Evolutionary conservation across 2,888 invertebrate genomes (phyloP).

Genomic region (Melinaea menophilus): DNA sequence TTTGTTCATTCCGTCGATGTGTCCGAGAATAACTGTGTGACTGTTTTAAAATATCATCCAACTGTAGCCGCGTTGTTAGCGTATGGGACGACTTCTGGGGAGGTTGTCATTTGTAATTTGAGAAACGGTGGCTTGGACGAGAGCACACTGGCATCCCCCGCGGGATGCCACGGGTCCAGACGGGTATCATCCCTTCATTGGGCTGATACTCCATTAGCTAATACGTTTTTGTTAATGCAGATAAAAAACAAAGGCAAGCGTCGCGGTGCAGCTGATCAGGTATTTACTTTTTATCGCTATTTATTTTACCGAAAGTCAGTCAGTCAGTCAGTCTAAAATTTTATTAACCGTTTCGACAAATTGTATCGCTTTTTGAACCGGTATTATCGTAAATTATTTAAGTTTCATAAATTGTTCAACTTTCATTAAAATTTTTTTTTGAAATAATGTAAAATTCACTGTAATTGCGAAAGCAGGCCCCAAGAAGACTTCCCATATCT

Average conservation of each 20-base stretch:
- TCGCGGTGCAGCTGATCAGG: constrained; percentile 57
- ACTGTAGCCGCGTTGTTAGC: constrained; percentile 54
- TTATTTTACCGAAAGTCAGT: too few species aligned
- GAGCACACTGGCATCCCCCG: constrained; percentile 48
- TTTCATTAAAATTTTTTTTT: too few species aligned
- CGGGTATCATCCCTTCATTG: constrained; percentile 53
- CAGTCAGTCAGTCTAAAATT: too few species aligned
- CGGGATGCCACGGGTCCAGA: constrained; percentile 54
- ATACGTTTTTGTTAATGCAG: constrained; percentile 53
- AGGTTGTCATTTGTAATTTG: constrained; percentile 58
- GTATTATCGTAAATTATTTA: too few species aligned
- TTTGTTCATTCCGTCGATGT: constrained; percentile 53
- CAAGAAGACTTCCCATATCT: too few species aligned
- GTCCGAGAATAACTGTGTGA: constrained; percentile 60
- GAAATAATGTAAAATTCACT: too few species aligned
- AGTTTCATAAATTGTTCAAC: too few species aligned
- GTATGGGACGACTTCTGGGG: constrained; percentile 61
- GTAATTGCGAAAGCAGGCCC: too few species aligned
- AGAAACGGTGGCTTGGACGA: constrained; percentile 41
- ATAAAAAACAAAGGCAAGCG: constrained; percentile 54
- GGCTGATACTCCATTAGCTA: constrained; percentile 53
- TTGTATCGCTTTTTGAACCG: too few species aligned
- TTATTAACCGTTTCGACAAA: too few species aligned
- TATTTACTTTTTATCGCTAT: constrained; percentile 30
- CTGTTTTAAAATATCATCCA: constrained; percentile 57